Percentiles rank a stretch among this genome's conserved stretches.
Evolutionary conservation across 2,797 vertebrate genomes (phyloP).

Genomic region (Antrozous pallidus): DNA sequence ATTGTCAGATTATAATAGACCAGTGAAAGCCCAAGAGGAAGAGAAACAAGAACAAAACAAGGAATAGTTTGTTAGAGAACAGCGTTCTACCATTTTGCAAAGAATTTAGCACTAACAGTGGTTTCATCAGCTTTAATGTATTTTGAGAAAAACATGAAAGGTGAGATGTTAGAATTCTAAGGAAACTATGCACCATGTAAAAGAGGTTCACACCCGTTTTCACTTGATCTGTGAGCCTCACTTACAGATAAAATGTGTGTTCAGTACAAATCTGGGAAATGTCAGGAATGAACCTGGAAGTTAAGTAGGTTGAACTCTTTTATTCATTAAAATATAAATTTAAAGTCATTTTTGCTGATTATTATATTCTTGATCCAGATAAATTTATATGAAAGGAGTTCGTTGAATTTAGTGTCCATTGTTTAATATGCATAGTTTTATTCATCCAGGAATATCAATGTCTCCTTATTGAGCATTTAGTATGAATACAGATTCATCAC

Average conservation of each 20-base stretch:
- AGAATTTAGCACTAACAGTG: neutral
- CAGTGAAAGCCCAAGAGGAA: neutral
- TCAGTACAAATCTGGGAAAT: constrained; percentile 29
- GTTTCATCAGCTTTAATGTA: neutral
- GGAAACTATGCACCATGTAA: constrained; percentile 36
- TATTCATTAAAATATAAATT: neutral
- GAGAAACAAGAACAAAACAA: neutral
- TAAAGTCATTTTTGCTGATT: neutral
- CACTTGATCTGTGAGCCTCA: constrained; percentile 32
- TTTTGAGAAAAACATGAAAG: neutral
- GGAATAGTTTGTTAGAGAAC: neutral
- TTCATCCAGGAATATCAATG: neutral
- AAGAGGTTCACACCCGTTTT: constrained; percentile 37
- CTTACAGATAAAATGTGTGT: constrained; percentile 18
- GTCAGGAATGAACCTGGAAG: constrained; percentile 41
- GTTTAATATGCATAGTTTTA: neutral
- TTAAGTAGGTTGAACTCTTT: neutral
- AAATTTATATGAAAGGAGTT: neutral
- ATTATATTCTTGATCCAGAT: neutral
- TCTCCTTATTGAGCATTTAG: neutral
- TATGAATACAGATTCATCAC: neutral
- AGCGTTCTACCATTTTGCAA: neutral
- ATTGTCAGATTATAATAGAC: neutral
- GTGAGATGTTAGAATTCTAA: constrained; percentile 16
- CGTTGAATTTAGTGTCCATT: neutral